Evolutionary conservation across 2,888 invertebrate genomes (phyloP).

Genomic region (Campoletis raptor): DNA sequence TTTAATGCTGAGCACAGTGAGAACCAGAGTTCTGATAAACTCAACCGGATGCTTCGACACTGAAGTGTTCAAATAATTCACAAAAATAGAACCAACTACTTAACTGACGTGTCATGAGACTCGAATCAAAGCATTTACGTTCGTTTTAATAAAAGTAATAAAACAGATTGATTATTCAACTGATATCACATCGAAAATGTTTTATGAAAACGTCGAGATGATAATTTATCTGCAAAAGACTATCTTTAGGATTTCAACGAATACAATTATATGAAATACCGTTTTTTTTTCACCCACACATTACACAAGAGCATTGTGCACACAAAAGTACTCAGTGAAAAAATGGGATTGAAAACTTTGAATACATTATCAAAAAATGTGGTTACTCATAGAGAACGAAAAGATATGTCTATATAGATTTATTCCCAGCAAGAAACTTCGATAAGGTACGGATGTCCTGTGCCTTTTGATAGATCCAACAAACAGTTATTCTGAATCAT

Average conservation of each 20-base stretch:
- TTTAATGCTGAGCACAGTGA: background rate
- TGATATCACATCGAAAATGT: background rate
- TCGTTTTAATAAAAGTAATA: background rate
- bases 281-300: background rate
- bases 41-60: background rate
- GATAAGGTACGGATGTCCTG: constrained; percentile 50
- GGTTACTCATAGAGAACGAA: background rate
- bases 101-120: background rate
- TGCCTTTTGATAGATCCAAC: constrained; percentile 27
- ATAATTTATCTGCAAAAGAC: background rate
- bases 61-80: background rate
- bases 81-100: background rate
- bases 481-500: constrained; percentile 9
- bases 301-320: background rate
- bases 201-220: background rate
- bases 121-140: background rate
- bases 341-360: background rate
- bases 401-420: background rate
- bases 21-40: background rate
- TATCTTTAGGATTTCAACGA: background rate
- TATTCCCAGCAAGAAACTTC: background rate
- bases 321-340: background rate
- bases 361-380: background rate
- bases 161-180: background rate
- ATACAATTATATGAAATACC: background rate